Base-by-base conservation (phyloP, 1,140 invertebrate species). In the Eupeodes corollae region DNA sequence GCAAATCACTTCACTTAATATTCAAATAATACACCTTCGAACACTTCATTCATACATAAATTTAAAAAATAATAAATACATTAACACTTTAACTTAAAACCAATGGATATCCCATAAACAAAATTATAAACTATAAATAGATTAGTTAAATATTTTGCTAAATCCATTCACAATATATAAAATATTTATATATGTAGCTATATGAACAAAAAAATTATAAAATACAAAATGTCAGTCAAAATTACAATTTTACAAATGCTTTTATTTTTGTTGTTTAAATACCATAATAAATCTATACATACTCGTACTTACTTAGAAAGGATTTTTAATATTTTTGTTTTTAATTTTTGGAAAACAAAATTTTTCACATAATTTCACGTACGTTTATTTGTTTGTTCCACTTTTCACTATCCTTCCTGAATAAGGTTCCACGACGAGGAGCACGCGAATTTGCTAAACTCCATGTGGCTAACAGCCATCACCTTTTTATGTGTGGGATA, bases 401-500 rank as follows among this genome's bases (percentile, higher is more conserved):
- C 61, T 63, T 61, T 59, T 63, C 61, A 63, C 61, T 58, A 55
- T 61, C 55, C 60, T 61, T 63, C 60, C 57, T 55, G 57, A 35
- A 50, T 50, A 75, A 88, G 86, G 76, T 83, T 84, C 74, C 84
- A 88, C 72, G 85, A 88, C 72, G 81, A 83, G 70, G 84, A 86
- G 70, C 88, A 91, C 75, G 84, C 82, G 57, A 91, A 91, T 79
- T 82, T 90, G 69, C 79, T 91, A 69, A 91, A 91, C 76, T 86
- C 88, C 63, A 88, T 91, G 85, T 91, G 88, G 88, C 79, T 92
- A 76, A 90, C 88, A 58, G 85, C 86, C 65, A 89, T 88, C 69
- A 91, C 88, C 52, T 89, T 91, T 74, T 78, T 83, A 67, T 83
- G 81, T 76, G 80, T 84, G 57, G 82, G 82, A 58, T 84, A 84